Evolutionary conservation across 2,888 invertebrate genomes (phyloP).

Genomic region (Nephrotoma flavescens): DNA sequence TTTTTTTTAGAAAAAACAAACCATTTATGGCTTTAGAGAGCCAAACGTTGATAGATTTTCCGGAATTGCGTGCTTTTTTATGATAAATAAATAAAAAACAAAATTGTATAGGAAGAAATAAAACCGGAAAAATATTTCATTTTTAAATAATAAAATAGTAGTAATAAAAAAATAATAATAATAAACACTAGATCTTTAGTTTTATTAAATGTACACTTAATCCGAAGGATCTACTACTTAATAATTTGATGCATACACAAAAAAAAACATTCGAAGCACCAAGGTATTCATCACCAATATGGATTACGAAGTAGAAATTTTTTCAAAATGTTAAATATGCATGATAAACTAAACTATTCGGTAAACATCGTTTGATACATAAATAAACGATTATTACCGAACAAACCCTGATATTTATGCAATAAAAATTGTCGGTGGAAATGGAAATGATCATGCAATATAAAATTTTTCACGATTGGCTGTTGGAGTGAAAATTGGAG

Average conservation of each 20-base stretch:
- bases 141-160: background rate
- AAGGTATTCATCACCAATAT: background rate
- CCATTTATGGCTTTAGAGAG: conserved; percentile 15
- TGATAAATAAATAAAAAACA: background rate
- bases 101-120: background rate
- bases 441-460: too few species aligned
- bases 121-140: background rate
- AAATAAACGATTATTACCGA: too few species aligned
- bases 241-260: background rate
- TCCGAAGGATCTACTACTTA: background rate
- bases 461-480: too few species aligned
- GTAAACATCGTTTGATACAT: too few species aligned
- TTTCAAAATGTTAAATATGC: background rate
- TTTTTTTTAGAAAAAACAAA: conserved; percentile 12
- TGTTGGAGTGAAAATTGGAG: too few species aligned
- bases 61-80: conserved; percentile 21
- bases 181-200: background rate
- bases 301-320: background rate
- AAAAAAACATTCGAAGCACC: background rate
- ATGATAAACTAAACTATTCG: background rate
- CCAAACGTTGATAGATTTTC: conserved; percentile 16
- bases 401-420: too few species aligned
- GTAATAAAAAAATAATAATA: background rate
- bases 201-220: background rate
- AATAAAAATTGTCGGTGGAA: too few species aligned